Percentiles rank a stretch among this genome's conserved stretches.
Evolutionary conservation across 1,140 invertebrate species (phyloP).

Genomic region (Maniola jurtina): DNA sequence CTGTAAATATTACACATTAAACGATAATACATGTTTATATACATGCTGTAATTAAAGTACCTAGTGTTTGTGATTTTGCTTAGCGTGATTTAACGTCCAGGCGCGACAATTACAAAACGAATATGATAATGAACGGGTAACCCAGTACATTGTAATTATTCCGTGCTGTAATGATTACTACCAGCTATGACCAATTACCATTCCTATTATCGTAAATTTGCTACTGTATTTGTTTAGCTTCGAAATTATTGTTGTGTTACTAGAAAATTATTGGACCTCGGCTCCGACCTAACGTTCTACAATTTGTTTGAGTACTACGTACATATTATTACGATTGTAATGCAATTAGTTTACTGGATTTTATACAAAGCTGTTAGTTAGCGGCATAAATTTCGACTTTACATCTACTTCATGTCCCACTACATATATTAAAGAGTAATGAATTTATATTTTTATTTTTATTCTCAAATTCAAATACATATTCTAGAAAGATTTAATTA

Average conservation of each 20-base stretch:
- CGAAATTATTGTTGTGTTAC: not conserved
- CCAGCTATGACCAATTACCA: not conserved
- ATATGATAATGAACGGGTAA: conserved; percentile 7
- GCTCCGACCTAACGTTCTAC: not conserved
- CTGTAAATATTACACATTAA: no score
- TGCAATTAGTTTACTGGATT: no score
- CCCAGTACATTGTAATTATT: conserved; percentile 5
- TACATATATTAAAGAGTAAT: no score
- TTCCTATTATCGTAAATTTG: not conserved
- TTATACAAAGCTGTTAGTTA: no score
- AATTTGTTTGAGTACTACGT: no score
- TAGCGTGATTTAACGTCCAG: not conserved
- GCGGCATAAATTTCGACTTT: no score
- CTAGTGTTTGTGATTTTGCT: not conserved
- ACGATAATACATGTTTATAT: not conserved
- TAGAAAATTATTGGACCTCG: not conserved
- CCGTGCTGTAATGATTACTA: conserved; percentile 8
- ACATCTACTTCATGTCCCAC: no score
- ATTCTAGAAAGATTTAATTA: no score
- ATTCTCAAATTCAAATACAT: no score
- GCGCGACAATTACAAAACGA: conserved; percentile 6
- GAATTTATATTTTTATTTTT: no score
- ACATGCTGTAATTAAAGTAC: not conserved
- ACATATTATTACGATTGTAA: no score
- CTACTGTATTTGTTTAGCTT: conserved; percentile 4